A percentile compares a stretch with the other conserved stretches of the same genome.
phyloP scores from a whole-genome alignment of 2,113 vertebrate genomes.

The Oenanthe oenanthe region DNA sequence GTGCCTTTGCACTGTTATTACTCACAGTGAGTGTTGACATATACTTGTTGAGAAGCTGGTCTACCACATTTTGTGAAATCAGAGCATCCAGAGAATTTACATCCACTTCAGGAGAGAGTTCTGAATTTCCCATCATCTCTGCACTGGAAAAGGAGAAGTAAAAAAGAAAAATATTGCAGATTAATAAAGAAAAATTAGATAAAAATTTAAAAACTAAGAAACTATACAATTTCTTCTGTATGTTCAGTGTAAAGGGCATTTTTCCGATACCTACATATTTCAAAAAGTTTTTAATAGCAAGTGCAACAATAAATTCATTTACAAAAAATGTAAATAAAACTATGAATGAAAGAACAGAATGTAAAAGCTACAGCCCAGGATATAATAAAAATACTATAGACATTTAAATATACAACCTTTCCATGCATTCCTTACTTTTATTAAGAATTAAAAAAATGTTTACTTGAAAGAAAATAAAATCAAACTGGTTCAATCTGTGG shows the following conservation, averaged over 20 bases:
- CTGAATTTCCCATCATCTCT: slow-evolving; percentile 96
- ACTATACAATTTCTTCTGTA: background rate
- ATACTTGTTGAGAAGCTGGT: slow-evolving; percentile 90
- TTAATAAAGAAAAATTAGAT: background rate
- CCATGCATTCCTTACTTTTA: background rate
- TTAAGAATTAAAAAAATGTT: background rate
- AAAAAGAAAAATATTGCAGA: background rate
- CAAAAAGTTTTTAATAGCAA: background rate
- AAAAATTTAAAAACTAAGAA: background rate
- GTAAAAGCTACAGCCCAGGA: background rate
- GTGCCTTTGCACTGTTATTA: background rate
- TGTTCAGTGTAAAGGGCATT: background rate
- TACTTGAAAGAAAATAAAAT: background rate
- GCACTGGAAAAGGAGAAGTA: slow-evolving; percentile 57
- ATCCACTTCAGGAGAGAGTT: slow-evolving; percentile 88
- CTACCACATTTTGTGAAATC: slow-evolving; percentile 83
- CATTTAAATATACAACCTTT: background rate
- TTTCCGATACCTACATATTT: background rate
- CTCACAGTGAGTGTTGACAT: slow-evolving; percentile 94
- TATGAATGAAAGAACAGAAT: background rate
- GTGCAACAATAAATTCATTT: background rate
- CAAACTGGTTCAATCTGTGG: background rate
- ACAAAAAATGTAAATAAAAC: background rate
- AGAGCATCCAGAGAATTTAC: slow-evolving; percentile 82
- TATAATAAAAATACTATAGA: background rate